Evolutionary conservation across 2,888 invertebrate species (phyloP), one percentile per base, ranked within the genome.

Genomic region (Heteromyza rotundicornis): DNA sequence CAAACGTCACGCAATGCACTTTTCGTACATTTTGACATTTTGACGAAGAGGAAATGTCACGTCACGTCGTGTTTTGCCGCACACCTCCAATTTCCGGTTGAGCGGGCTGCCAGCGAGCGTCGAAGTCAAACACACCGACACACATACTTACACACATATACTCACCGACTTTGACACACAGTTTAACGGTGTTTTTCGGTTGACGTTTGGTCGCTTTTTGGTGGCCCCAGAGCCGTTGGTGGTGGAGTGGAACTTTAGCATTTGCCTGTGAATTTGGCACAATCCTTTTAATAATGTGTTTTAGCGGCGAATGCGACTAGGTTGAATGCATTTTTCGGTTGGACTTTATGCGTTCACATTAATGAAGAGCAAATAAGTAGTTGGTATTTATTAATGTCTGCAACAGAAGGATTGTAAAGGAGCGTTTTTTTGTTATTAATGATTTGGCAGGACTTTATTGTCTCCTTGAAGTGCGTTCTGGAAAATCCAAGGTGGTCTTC

Each of bases 11-110:
- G 47, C 47, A 47, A 67, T 68, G 66, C 70, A 69, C 67, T 70
- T 67, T 64, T 50, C 60, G 55, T 72, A 74, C 73, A 78, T 79
- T 80, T 80, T 80, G 79, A 80, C 80, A 79, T 81, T 80, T 78
- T 79, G 80, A 80, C 79, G 76, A 79, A 78, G 77, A 82, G 82
- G 82, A 82, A 82, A 82, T 81, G 82, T 80, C 80, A 81, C 80
- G 81, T 82, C 82, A 82, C 81, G 81, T 82, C 80, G 82, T 80
- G 81, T 82, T 82, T 80, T 80, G 81, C 81, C 81, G 77, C 82
- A 82, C 82, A 82, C 82, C 82, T 82, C 80, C 81, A 80, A 82
- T 82, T 82, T 82, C 82, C 76, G 74, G 75, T 76, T 76, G 72
- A 74, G 64, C 72, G 67, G 72, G 75, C 73, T 70, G 54, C 69